Conservation (phyloP, 2,113 vertebrate species). For the Rhinolophus ferrumequinum region DNA sequence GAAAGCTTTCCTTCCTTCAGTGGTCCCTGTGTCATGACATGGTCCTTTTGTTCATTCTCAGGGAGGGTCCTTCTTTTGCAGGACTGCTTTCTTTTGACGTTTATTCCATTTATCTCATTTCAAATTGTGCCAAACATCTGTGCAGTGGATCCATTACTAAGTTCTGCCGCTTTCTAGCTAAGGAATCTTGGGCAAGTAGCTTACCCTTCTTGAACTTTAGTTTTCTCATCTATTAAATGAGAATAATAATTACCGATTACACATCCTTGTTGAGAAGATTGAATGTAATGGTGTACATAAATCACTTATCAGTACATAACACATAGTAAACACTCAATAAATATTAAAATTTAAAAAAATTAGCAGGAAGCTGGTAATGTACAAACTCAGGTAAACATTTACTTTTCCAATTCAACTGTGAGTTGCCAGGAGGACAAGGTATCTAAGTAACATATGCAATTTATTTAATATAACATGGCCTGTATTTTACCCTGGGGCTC, state of each 20-base stretch:
- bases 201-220: background rate
- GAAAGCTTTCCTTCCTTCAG: background rate
- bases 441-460: background rate
- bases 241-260: background rate
- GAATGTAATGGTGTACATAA: background rate
- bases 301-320: background rate
- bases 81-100: background rate
- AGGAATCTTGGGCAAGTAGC: background rate
- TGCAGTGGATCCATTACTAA: background rate
- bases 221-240: slow-evolving; percentile 11
- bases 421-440: background rate
- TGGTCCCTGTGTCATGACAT: background rate
- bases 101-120: background rate
- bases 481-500: background rate
- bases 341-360: background rate
- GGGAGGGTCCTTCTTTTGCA: background rate
- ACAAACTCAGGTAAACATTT: background rate
- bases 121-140: background rate
- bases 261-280: background rate
- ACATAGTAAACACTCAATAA: background rate
- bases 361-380: background rate
- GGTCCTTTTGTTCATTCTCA: background rate
- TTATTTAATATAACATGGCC: background rate
- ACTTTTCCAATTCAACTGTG: background rate
- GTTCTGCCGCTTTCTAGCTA: background rate